phyloP scores from a whole-genome alignment of 2,888 invertebrate species.

The Ennomos quercinarius region DNA sequence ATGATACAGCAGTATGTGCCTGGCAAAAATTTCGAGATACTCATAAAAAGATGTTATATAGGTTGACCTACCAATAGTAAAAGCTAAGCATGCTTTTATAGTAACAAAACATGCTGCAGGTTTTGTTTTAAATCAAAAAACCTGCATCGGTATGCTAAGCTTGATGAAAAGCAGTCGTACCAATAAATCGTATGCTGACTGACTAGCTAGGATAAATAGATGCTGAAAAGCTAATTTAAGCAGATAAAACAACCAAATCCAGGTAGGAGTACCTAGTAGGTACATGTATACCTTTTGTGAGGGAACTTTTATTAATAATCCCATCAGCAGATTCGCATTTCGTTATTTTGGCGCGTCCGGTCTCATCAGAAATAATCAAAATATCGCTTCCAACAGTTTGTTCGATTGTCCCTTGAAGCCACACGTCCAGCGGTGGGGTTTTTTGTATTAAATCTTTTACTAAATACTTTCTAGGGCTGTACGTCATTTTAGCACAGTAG shows the following conservation, averaged over 20 bases:
- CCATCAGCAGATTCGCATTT: constrained; percentile 75
- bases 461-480: constrained; percentile 68
- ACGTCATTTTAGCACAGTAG: constrained; percentile 49
- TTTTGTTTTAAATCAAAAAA: too few relatives aligned
- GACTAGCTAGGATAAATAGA: background rate
- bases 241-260: background rate
- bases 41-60: too few relatives aligned
- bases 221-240: background rate
- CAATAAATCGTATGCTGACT: too few relatives aligned
- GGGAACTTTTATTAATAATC: constrained; percentile 64
- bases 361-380: constrained; percentile 72
- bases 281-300: constrained; percentile 65
- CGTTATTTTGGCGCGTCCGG: constrained; percentile 72
- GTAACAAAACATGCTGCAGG: too few relatives aligned
- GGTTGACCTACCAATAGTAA: too few relatives aligned
- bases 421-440: constrained; percentile 68
- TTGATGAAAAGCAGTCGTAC: too few relatives aligned
- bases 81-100: too few relatives aligned
- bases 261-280: too few relatives aligned
- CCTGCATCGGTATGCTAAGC: too few relatives aligned
- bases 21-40: constrained; percentile 42
- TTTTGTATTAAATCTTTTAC: constrained; percentile 67
- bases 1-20: constrained; percentile 78
- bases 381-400: constrained; percentile 75
- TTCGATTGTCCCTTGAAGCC: constrained; percentile 81